phyloP scores from a whole-genome alignment of 2,113 vertebrate species.

The Mustelus asterias region DNA sequence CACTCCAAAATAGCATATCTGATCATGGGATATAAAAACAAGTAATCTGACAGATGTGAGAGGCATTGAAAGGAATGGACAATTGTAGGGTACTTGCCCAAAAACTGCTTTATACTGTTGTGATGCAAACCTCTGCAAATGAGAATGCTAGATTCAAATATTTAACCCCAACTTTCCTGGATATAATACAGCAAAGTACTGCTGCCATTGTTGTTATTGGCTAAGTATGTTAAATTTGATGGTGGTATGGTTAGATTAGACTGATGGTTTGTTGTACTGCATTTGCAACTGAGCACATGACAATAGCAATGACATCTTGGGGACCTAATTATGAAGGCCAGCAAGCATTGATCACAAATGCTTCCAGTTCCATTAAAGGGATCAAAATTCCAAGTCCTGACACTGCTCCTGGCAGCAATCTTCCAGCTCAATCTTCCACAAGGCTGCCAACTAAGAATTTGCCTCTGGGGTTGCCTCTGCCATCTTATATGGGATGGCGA shows the following conservation, averaged over 20 bases:
- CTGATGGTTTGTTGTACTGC: background rate
- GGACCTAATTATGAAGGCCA: background rate
- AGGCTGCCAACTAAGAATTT: no score
- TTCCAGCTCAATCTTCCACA: no score
- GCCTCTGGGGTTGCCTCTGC: no score
- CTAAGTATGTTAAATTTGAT: background rate
- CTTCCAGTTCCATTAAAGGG: background rate
- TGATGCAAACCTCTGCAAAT: background rate
- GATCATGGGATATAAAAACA: background rate
- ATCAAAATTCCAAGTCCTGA: background rate
- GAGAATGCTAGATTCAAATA: background rate
- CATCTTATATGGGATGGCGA: no score
- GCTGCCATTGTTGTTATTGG: background rate
- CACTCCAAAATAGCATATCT: background rate
- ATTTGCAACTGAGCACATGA: background rate
- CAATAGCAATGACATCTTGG: background rate
- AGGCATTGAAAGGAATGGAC: background rate
- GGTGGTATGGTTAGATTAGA: background rate
- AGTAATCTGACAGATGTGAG: background rate
- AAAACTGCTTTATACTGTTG: background rate
- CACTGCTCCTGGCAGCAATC: background rate
- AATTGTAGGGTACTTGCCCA: background rate
- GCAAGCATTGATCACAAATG: background rate
- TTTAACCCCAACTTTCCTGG: background rate
- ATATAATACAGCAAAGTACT: background rate